Evolutionary conservation across 2,888 invertebrate species (phyloP), one percentile per base, ranked within the genome.

Genomic region (Junonia oenone): DNA sequence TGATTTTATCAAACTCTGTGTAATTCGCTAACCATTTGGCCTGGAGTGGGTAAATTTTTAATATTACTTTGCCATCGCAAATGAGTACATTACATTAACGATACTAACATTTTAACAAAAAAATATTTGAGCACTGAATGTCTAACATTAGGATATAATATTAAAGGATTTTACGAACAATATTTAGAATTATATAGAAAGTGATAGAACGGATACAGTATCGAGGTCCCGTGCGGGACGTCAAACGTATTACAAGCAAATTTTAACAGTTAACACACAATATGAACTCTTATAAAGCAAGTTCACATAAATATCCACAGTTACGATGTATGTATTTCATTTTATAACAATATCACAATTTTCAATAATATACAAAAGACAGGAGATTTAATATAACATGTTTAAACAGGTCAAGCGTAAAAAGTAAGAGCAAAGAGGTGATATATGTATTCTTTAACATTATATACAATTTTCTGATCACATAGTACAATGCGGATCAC

Each of bases 321-420:
- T 78, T 76, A 83, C 69, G 75, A 80, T 79, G 75, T 75, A 72
- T 65, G 63, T 63, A 66, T 72, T 73, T 79, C 63, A 79, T 72
- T 79, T 83, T 81, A 83, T 86, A 89, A 90, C 88, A 88, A 89
- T 90, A 90, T 90, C 90, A 90, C 90, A 90, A 85, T 90, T 88
- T 90, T 90, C 77, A 88, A 87, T 89, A 89, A 89, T 87, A 86
- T 87, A 88, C 87, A 84, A 79, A 85, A 81, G 78, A 82, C 74
- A 76, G 78, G 81, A 84, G 76, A 84, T 79, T 79, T 79, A 78
- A 82, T 78, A 83, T 81, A 81, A 86, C 76, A 86, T 68, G 73
- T 75, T 77, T 65, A 80, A 85, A 89, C 83, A 86, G 84, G 83
- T 85, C 80, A 89, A 89, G 87, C 87, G 75, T 86, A 80, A 72